phyloP scores from a whole-genome alignment of 1,140 invertebrate species.

The Eriocheir sinensis region DNA sequence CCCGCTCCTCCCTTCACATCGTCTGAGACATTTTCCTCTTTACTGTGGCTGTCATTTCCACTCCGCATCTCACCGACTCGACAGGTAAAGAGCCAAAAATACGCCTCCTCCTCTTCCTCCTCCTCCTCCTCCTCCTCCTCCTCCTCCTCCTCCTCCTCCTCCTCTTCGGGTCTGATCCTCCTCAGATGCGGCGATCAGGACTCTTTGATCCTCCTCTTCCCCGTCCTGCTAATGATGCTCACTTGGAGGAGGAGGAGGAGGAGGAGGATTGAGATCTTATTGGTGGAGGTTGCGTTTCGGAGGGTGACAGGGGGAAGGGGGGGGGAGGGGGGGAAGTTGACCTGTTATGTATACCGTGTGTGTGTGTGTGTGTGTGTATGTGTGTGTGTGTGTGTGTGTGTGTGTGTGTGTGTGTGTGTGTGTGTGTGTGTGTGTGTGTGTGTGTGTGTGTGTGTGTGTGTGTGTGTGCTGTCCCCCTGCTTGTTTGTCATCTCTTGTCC shows the following conservation, averaged over 20 bases:
- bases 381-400: slow-evolving; percentile 8
- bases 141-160: not conserved
- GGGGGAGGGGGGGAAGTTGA: not conserved
- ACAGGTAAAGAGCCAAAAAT: slow-evolving; percentile 3
- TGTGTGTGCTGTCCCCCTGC: not conserved
- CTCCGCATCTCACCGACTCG: not conserved
- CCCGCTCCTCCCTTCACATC: no score
- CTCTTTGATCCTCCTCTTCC: not conserved
- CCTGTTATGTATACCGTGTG: not conserved
- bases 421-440: not conserved
- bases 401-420: slow-evolving; percentile 18
- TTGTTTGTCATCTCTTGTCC: not conserved
- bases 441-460: slow-evolving; percentile 20
- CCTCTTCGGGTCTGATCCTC: no score
- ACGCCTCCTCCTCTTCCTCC: slow-evolving; percentile 1
- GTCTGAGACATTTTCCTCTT: not conserved
- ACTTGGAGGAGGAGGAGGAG: not conserved
- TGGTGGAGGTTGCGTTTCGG: not conserved
- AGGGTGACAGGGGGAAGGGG: not conserved
- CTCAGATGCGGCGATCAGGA: not conserved
- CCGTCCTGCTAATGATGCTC: not conserved
- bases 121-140: not conserved
- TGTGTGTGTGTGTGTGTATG: slow-evolving; percentile 16
- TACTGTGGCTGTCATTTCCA: slow-evolving; percentile 15
- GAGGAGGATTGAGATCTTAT: not conserved